Conservation (phyloP, 1,140 invertebrate species). For the Lucilia sericata region DNA sequence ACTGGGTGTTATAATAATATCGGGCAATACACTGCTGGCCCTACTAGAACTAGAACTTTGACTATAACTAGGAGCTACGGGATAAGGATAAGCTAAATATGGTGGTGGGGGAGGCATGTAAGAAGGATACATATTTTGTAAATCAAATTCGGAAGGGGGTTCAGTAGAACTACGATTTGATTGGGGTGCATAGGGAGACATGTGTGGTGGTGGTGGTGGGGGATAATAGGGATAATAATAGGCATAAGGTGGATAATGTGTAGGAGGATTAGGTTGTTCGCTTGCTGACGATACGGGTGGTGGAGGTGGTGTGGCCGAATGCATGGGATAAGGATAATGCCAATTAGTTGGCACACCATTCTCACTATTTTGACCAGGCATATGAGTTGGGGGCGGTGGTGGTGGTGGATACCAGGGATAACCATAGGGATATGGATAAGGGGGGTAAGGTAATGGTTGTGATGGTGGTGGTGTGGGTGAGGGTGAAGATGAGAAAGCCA, state of each 20-base stretch:
- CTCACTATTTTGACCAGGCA: not conserved
- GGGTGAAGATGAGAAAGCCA: constrained; percentile 38
- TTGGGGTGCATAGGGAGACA: constrained; percentile 2
- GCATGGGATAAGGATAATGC: constrained; percentile 60
- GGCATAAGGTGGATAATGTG: not conserved
- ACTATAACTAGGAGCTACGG: constrained; percentile 61
- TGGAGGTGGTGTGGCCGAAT: constrained; percentile 52
- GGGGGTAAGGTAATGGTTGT: constrained; percentile 47
- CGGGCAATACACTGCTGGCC: constrained; percentile 60
- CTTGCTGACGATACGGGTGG: not conserved
- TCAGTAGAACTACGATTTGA: not conserved
- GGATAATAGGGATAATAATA: constrained; percentile 62
- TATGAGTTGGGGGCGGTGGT: not conserved
- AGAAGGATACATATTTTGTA: constrained; percentile 48
- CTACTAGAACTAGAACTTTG: constrained; percentile 59
- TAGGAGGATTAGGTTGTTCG: not conserved
- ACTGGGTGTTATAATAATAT: constrained; percentile 65
- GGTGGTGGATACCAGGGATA: constrained; percentile 46
- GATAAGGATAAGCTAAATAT: constrained; percentile 54
- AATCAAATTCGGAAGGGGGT: constrained; percentile 42
- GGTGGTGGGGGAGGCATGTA: constrained; percentile 49
- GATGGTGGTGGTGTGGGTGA: constrained; percentile 26
- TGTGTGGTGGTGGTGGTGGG: constrained; percentile 49
- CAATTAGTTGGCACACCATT: constrained; percentile 47
- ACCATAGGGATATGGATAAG: constrained; percentile 60